Evolutionary conservation across 2,888 invertebrate species (phyloP), one percentile per base, ranked within the genome.

Genomic region (Frankliniella intonsa): DNA sequence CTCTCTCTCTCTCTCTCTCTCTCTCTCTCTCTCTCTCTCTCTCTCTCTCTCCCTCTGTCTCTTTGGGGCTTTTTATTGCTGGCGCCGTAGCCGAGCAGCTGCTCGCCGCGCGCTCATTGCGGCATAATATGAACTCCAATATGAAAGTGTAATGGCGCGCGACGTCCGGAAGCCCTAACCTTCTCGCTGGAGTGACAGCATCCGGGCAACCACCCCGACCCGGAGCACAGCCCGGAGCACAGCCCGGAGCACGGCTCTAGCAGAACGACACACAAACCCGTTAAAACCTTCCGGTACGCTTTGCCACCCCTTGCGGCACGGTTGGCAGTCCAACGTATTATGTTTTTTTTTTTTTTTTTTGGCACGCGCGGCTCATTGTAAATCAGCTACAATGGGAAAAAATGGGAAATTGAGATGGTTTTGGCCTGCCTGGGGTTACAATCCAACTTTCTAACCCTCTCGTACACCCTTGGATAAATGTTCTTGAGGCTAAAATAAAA

Each of bases 91-190:
- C 69, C 69, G n/a, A 62, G 62, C 62, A 19, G 62, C 5, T 76
- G 69, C 69, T 12, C 69, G 69, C 25, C 22, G 69, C 69, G 69
- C 69, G 25, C 69, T 76, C 69, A 76, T 76, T 76, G 69, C 69
- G 69, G 69, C 69, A 10, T 76, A 76, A 76, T 76, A 76, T 25
- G 69, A 76, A 76, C 69, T 12, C 69, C 69, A 22, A 76, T 76
- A 76, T 76, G 69, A 76, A 76, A 76, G 69, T 76, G 69, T 76
- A 76, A 76, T 76, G 69, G 69, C 69, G 69, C 69, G 69, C 22
- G 25, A 76, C 69, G 69, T 62, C 69, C 69, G 69, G 69, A 76
- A 76, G 69, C 69, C 69, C 62, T 62, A 62, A 62, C 62, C 62
- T n/a, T 62, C 62, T 62, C 62, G 10, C 69, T 5, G 55, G 55